Conservation (phyloP, 1,140 invertebrate species). For the Heliconius nattereri region DNA sequence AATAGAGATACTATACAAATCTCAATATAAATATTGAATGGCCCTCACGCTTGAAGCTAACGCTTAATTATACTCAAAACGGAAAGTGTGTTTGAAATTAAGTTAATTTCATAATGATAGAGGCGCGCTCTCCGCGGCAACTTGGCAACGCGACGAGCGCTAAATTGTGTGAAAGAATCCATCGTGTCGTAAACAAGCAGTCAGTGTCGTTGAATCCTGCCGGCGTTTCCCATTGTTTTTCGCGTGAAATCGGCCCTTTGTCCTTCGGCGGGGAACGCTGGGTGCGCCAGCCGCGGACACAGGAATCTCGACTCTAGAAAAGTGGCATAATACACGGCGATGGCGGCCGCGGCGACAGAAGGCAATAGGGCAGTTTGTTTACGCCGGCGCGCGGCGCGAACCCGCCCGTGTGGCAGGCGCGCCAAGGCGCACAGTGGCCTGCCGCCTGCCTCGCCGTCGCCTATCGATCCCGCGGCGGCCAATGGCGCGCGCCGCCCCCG, state of each 20-base stretch:
- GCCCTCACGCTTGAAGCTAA: neutral
- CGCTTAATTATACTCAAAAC: neutral
- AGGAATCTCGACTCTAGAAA: slow-evolving; percentile 80
- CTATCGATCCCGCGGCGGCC: slow-evolving; percentile 80
- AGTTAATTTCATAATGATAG: slow-evolving; percentile 65
- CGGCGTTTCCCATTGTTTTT: slow-evolving; percentile 77
- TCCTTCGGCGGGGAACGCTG: slow-evolving; percentile 71
- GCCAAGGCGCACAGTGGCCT: slow-evolving; percentile 58
- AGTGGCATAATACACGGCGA: slow-evolving; percentile 76
- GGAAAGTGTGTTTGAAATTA: slow-evolving; percentile 15
- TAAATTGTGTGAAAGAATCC: slow-evolving; percentile 58
- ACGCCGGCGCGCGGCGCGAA: slow-evolving; percentile 55
- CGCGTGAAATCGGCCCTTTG: slow-evolving; percentile 75
- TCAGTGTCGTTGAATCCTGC: slow-evolving; percentile 49
- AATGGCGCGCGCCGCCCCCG: slow-evolving; percentile 74
- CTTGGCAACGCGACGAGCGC: slow-evolving; percentile 71
- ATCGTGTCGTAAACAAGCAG: slow-evolving; percentile 57
- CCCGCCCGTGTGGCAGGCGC: slow-evolving; percentile 43
- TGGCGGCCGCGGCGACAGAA: slow-evolving; percentile 25
- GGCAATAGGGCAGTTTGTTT: slow-evolving; percentile 66
- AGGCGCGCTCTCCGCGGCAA: slow-evolving; percentile 61
- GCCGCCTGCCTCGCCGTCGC: slow-evolving; percentile 68
- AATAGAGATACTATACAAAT: slow-evolving; percentile 5
- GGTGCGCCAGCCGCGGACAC: slow-evolving; percentile 66
- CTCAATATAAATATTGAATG: neutral